phyloP scores from a whole-genome alignment of 64 coral and sea anemone genomes.

The Pocillopora damicornis region DNA sequence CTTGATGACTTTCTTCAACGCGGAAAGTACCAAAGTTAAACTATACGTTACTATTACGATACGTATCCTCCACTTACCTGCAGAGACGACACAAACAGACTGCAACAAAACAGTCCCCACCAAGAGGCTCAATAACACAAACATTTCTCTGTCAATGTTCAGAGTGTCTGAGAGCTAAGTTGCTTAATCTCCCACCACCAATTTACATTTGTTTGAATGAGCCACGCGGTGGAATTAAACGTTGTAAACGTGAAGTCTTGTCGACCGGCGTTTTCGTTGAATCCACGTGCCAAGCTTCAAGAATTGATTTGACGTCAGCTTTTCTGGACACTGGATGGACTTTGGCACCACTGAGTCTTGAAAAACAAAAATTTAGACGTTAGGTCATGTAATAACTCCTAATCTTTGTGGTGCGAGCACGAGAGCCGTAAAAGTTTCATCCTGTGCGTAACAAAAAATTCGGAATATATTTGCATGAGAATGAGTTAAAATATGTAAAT shows the following conservation, averaged over 20 bases:
- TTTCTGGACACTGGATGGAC: background rate
- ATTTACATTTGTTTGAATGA: background rate
- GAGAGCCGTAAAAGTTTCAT: background rate
- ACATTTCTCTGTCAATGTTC: conserved; percentile 4
- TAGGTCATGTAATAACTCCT: background rate
- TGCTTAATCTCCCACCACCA: too few species aligned
- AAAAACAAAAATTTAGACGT: background rate
- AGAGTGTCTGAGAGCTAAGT: background rate
- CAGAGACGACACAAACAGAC: background rate
- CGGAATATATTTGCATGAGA: conserved; percentile 3
- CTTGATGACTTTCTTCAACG: background rate
- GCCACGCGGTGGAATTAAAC: background rate
- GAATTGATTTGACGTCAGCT: background rate
- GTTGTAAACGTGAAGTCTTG: background rate
- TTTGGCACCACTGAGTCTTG: too few species aligned
- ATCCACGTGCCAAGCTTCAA: conserved; percentile 1
- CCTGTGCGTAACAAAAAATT: background rate
- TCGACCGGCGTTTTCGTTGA: background rate
- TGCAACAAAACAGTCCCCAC: background rate
- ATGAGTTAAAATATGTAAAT: conserved; percentile 20
- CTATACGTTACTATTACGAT: background rate
- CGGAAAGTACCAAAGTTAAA: background rate
- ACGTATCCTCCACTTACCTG: background rate
- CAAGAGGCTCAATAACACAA: conserved; percentile 3
- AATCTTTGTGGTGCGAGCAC: background rate